phyloP scores from a whole-genome alignment of 2,888 invertebrate genomes.

The Aspidiotus destructor region DNA sequence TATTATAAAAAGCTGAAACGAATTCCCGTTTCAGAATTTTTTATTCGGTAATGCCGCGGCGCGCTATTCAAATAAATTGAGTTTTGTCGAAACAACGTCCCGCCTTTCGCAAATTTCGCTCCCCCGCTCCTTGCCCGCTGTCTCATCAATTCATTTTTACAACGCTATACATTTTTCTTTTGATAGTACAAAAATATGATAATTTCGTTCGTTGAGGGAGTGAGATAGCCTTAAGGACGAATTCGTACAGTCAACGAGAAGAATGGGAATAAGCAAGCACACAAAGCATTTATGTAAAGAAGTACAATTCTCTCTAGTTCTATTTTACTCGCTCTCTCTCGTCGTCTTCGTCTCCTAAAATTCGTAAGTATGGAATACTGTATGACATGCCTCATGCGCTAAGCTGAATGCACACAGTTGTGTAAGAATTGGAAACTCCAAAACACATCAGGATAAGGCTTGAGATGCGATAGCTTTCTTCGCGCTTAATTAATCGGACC shows the following conservation, averaged over 20 bases:
- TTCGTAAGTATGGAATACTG: too few relatives aligned
- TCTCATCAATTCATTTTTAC: slow-evolving; percentile 27
- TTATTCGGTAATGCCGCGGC: slow-evolving; percentile 29
- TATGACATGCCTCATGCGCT: too few relatives aligned
- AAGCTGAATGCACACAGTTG: too few relatives aligned
- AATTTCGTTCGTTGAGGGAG: slow-evolving; percentile 37
- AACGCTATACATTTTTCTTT: slow-evolving; percentile 36
- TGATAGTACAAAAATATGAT: slow-evolving; percentile 40
- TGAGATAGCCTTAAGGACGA: slow-evolving; percentile 30
- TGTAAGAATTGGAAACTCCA: too few relatives aligned
- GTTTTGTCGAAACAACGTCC: slow-evolving; percentile 33
- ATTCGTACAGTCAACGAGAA: slow-evolving; percentile 17
- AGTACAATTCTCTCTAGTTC: too few relatives aligned
- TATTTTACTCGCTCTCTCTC: too few relatives aligned
- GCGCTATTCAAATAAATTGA: slow-evolving; percentile 36
- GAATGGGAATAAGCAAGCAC: background rate
- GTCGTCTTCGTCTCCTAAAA: too few relatives aligned
- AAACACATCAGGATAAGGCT: too few relatives aligned
- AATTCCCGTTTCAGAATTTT: slow-evolving; percentile 36
- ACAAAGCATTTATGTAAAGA: background rate
- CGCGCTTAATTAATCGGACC: too few relatives aligned
- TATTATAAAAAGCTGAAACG: slow-evolving; percentile 36
- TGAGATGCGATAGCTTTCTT: too few relatives aligned
- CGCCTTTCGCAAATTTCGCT: slow-evolving; percentile 13
- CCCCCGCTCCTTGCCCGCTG: slow-evolving; percentile 1